A percentile compares a stretch with the other conserved stretches of the same genome.
phyloP scores from a whole-genome alignment of 2,797 vertebrate species.

The Pseudocheirus occidentalis region DNA sequence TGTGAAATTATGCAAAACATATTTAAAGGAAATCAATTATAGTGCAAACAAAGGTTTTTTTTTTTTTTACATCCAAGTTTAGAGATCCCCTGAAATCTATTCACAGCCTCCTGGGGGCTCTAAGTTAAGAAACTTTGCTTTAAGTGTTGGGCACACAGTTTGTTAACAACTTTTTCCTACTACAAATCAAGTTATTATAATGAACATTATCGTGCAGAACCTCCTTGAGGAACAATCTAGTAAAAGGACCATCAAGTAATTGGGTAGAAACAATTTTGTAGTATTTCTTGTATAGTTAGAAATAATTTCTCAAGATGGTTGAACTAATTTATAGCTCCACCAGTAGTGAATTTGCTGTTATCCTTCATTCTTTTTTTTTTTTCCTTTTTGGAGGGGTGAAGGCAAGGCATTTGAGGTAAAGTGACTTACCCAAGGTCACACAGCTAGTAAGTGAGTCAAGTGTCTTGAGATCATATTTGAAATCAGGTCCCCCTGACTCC shows the following conservation, averaged over 20 bases:
- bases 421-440: no score
- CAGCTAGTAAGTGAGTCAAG: no score
- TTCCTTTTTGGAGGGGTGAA: no score
- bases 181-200: neutral
- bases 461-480: no score
- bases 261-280: neutral
- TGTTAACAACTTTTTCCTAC: neutral
- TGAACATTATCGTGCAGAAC: neutral
- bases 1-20: neutral
- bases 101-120: neutral
- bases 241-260: neutral
- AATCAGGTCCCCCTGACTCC: no score
- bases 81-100: neutral
- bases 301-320: neutral
- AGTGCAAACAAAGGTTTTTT: neutral
- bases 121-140: neutral
- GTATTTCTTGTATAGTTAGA: neutral
- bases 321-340: neutral
- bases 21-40: neutral
- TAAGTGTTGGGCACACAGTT: neutral
- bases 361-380: neutral
- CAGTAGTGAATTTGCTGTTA: neutral
- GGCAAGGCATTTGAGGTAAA: no score
- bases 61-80: neutral
- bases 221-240: neutral